Evolutionary conservation across 2,888 invertebrate species (phyloP).

Genomic region (Timema podura): DNA sequence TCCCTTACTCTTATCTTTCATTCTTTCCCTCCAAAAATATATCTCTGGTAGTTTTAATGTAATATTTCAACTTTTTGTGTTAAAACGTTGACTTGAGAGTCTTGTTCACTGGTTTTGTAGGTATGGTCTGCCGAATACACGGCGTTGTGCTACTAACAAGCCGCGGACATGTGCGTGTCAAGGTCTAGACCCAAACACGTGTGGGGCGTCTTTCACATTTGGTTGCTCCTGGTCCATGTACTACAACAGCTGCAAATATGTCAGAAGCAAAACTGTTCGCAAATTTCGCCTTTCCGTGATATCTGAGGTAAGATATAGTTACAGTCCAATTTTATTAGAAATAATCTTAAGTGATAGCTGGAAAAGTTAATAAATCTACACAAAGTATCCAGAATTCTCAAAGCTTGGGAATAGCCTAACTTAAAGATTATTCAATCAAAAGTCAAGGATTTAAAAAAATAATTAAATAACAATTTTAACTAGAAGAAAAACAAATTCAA

Average conservation of each 20-base stretch:
- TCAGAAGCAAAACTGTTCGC: constrained; percentile 84
- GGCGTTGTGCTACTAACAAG: constrained; percentile 83
- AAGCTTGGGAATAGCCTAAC: too few relatives aligned
- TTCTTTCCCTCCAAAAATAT: not conserved
- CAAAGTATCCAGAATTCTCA: too few relatives aligned
- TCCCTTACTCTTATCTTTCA: not conserved
- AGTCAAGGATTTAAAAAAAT: too few relatives aligned
- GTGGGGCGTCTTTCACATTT: constrained; percentile 93
- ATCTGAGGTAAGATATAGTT: constrained; percentile 56
- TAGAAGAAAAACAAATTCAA: too few relatives aligned
- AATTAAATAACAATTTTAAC: too few relatives aligned
- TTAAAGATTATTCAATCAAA: too few relatives aligned
- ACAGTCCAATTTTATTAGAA: too few relatives aligned
- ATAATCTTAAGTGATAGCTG: too few relatives aligned
- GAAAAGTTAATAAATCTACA: not conserved
- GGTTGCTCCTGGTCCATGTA: constrained; percentile 99
- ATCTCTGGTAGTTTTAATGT: not conserved
- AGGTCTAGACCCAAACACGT: constrained; percentile 82
- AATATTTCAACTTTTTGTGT: too few relatives aligned
- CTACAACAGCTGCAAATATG: constrained; percentile 97
- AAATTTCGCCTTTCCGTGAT: constrained; percentile 89
- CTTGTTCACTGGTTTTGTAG: constrained; percentile 37
- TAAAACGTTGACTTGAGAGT: not conserved
- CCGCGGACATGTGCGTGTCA: constrained; percentile 94
- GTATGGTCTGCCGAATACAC: constrained; percentile 76